phyloP scores from a whole-genome alignment of 2,113 vertebrate species.

The Phylloscopus trochilus region DNA sequence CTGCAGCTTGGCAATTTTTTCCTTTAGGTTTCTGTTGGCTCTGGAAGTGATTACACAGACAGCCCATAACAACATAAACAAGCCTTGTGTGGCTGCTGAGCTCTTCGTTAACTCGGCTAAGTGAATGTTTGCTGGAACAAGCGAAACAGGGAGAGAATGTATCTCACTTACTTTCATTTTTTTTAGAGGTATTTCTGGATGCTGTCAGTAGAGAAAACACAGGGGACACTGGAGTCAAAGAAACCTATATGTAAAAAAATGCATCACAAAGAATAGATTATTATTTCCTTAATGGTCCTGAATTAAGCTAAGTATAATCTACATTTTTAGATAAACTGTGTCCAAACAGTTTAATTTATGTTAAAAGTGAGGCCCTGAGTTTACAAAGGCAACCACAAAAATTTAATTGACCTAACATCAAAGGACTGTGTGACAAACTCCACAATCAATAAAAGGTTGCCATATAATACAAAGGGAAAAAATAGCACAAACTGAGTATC shows the following conservation, averaged over 20 bases:
- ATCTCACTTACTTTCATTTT: not conserved
- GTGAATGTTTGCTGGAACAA: constrained; percentile 33
- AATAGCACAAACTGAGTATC: not conserved
- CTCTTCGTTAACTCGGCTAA: constrained; percentile 19
- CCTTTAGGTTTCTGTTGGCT: constrained; percentile 38
- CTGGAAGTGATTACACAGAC: constrained; percentile 30
- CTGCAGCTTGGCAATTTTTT: constrained; percentile 39
- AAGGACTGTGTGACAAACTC: not conserved
- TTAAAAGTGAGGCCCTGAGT: not conserved
- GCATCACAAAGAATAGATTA: not conserved
- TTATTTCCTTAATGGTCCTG: not conserved
- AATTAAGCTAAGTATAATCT: not conserved
- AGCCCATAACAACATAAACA: constrained; percentile 50
- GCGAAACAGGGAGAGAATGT: not conserved
- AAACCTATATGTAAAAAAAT: not conserved
- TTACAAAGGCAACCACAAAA: not conserved
- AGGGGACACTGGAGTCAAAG: not conserved
- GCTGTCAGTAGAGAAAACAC: not conserved
- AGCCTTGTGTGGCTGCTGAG: constrained; percentile 11
- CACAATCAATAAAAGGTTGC: not conserved
- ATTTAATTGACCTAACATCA: not conserved
- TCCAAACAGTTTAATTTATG: not conserved
- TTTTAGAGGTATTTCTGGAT: not conserved
- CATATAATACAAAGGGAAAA: not conserved
- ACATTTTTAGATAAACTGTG: not conserved